Conservation (phyloP, 2,888 invertebrate genomes). For the Mimumesa dahlbomi region DNA sequence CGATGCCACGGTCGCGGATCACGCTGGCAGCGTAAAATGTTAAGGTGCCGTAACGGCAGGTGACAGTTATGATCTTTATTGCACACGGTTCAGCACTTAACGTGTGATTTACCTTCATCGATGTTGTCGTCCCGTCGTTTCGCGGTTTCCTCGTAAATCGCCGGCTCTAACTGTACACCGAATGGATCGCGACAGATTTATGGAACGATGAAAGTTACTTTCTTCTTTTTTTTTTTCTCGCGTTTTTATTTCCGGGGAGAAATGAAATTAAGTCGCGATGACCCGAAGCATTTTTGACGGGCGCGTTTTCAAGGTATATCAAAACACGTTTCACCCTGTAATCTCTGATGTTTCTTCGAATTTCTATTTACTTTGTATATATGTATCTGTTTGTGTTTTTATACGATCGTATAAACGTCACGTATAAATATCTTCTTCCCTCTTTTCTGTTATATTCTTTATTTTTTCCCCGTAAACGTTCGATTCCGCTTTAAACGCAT, state of each 20-base stretch:
- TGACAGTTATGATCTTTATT: slow-evolving; percentile 48
- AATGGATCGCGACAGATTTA: slow-evolving; percentile 46
- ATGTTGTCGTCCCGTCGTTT: slow-evolving; percentile 28
- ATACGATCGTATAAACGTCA: no score
- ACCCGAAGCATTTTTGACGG: no score
- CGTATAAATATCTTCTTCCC: no score
- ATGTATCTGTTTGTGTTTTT: no score
- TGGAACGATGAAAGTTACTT: slow-evolving; percentile 27
- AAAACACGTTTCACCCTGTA: no score
- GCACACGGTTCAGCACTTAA: slow-evolving; percentile 50
- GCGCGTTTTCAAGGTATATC: no score
- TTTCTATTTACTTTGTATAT: no score
- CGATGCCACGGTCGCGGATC: slow-evolving; percentile 10
- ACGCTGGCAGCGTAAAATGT: slow-evolving; percentile 34
- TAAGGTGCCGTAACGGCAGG: slow-evolving; percentile 30
- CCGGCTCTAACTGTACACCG: slow-evolving; percentile 23
- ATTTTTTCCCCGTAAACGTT: no score
- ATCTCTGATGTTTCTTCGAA: no score
- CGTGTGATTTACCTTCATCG: slow-evolving; percentile 50
- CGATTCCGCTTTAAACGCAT: no score
- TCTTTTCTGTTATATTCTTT: no score
- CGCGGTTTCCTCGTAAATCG: slow-evolving; percentile 42
- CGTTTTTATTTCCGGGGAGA: neutral
- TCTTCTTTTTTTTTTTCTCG: neutral
- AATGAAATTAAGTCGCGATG: no score